Base-by-base conservation (phyloP, 2,797 vertebrate genomes). In the Cossypha dichroa region DNA sequence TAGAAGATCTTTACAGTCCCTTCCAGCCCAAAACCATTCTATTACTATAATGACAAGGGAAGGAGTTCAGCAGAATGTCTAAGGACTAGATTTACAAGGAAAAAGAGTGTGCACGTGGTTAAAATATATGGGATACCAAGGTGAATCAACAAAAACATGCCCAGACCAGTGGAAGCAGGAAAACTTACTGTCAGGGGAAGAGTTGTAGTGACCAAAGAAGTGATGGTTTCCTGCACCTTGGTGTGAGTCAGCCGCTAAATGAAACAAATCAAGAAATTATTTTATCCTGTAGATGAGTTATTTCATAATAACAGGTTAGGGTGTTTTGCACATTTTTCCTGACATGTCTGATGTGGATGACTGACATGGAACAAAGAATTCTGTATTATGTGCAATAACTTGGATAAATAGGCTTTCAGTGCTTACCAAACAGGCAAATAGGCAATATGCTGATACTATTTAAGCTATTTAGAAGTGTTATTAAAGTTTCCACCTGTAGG, bases 61-160 rank as follows among this genome's bases (percentile, higher is more conserved):
- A 5, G 15, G 16, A 60, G 14, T 72, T 92, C 60, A 74, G 51
- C 29, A 56, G 51, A 38, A 51, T 66, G 13, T 67, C 26, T 60
- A 40, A 80, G 41, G n/a, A 60, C 85, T 85, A 38, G 18, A 41
- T 80, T 76, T 88, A 67, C 36, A 68, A 22, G 38, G 23, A 36
- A 59, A 43, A 93, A 64, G 31, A 83, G 28, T 8, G 8, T 0
- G 2, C 23, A 13, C 1, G 0, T 1, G 0, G 48, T 80, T 90
- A 43, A 81, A 73, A 68, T 78, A 25, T 28, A 6, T 36, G 36
- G 38, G 19, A 58, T 82, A 59, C 38, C 20, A 48, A 79, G 40
- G 19, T 45, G 23, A 79, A 55, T 69, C 69, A 67, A 70, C 15
- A 55, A 43, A 93, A 77, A 16, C 11, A 1, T 22, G 8, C 36